Evolutionary conservation across 2,797 vertebrate species (phyloP).

Genomic region (Tinamus major): DNA sequence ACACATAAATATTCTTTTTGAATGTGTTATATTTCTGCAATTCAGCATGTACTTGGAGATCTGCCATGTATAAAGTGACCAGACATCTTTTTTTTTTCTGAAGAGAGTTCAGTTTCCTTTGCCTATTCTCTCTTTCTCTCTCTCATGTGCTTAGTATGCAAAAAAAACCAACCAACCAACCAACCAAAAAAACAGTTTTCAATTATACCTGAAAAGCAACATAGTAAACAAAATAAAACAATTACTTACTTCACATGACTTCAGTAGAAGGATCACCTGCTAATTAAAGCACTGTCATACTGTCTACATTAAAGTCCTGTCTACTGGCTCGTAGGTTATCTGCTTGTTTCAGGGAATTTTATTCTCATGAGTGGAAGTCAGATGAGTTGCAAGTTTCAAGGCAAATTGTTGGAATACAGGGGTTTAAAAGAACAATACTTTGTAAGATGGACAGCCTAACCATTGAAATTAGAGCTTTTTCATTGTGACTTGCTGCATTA

Average conservation of each 20-base stretch:
- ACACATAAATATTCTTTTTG: slow-evolving; percentile 74
- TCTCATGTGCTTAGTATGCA: slow-evolving; percentile 40
- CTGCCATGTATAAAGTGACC: slow-evolving; percentile 61
- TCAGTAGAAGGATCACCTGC: slow-evolving; percentile 33
- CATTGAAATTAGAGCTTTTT: slow-evolving; percentile 61
- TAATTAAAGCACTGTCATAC: slow-evolving; percentile 43
- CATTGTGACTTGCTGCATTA: slow-evolving; percentile 33
- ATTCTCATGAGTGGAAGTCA: slow-evolving; percentile 18
- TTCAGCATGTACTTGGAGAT: slow-evolving; percentile 67
- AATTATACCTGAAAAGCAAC: slow-evolving; percentile 2
- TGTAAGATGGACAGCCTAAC: slow-evolving; percentile 37
- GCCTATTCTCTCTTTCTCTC: not conserved
- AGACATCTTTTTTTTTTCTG: not conserved
- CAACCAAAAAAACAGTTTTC: slow-evolving; percentile 21
- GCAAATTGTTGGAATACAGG: slow-evolving; percentile 34
- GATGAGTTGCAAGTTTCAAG: slow-evolving; percentile 35
- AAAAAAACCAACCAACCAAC: no score
- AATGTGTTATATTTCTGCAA: slow-evolving; percentile 68
- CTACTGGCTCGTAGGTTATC: slow-evolving; percentile 23
- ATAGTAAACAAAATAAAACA: slow-evolving; percentile 36
- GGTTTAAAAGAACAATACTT: slow-evolving; percentile 42
- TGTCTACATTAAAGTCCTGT: not conserved
- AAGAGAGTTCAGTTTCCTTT: slow-evolving; percentile 55
- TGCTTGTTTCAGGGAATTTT: slow-evolving; percentile 48
- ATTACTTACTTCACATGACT: slow-evolving; percentile 18